Base-by-base conservation (phyloP, 2,797 vertebrate genomes). In the Phyllotis vaccarum region DNA sequence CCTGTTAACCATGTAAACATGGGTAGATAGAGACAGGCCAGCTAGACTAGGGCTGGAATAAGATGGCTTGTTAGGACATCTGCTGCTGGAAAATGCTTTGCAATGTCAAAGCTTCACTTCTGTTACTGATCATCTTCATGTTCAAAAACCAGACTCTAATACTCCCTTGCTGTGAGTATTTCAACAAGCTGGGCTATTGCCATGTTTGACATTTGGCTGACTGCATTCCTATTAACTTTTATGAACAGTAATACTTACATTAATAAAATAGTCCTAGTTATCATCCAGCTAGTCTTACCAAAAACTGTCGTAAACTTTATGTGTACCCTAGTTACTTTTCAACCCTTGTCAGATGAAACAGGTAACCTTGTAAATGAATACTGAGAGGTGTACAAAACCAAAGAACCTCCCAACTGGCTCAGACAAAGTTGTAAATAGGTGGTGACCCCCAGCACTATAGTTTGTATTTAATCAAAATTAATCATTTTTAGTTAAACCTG, bases 401-500 rank as follows among this genome's bases (percentile, higher is more conserved):
- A 13, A 79, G 40, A 86, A 9, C 4, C 17, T 92, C 95, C 86
- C 56, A 81, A 72, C 64, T 70, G 6, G 29, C 80, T 52, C 43
- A 68, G 81, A 91, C 66, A 22, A 60, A 64, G 27, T 60, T 91
- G 78, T 80, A 93, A 93, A n/a, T 0, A 0, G 52, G 43, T 10
- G 58, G 56, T 88, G 94, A 49, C 90, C 90, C 95, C 82, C 70
- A 97, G 94, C 90, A 93, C 43, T 34, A 74, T 96, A 97, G 94
- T 98, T 98, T 97, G 74, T 34, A 72, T 94, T 90, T 93, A 96
- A 93, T n/a, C 3, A 85, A 52, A 85, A 85, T n/a, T n/a, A 85
- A 52, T 97, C 96, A 96, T 93, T 97, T 98, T 97, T 97, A 96
- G 90, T 98, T 97, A 97, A 97, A 98, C 94, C 49, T 83, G 70